Base-by-base conservation (phyloP, 2,113 vertebrate species). In the Clarias magur region DNA sequence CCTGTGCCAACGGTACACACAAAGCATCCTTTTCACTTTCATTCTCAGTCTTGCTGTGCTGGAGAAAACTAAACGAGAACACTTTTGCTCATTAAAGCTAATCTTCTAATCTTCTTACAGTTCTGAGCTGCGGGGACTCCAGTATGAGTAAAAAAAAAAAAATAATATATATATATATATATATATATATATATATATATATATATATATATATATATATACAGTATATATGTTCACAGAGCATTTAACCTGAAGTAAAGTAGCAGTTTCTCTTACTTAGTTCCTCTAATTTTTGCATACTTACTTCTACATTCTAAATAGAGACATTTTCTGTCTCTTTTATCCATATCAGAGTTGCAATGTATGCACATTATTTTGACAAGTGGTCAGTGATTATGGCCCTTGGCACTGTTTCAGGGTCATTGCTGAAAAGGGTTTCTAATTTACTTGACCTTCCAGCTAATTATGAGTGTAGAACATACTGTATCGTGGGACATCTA, bases 1-100 rank as follows among this genome's bases (percentile, higher is more conserved):
- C 98, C 92, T 97, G 97, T 94, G 98, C 97, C 94, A 99, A 99
- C 89, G 97, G 98, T 99, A 86, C 7, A 56, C 59, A 38, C 42
- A 63, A 53, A 70, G 30, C 65, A 73, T 23, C 62, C 62, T 82
- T 27, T 75, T 57, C 10, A 38, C 56, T 70, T 57, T 72, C 60
- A 17, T 34, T 82, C 65, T 75, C 38, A 30, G 59, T 63, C 84
- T 82, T 21, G n/a, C 56, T 87, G 57, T 23, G 16, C 21, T 19
- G 13, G 30, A 83, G 59, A 21, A 60, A 87, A 27, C 86, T 83
- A 76, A 87, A 75, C 59, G 57, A 56, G 42, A 82, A 48, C 54
- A 75, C 15, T 73, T 48, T 87, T 82, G 34, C 85, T 42, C 56
- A 81, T 81, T 79, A 68, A 54, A 56, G 84, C n/a, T 84, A 84